These are phyloP conservation scores for Pseudomyrmex cubaensis DNA, from an alignment of 1,140 invertebrate species.

Conservation along the genomic window DNA sequence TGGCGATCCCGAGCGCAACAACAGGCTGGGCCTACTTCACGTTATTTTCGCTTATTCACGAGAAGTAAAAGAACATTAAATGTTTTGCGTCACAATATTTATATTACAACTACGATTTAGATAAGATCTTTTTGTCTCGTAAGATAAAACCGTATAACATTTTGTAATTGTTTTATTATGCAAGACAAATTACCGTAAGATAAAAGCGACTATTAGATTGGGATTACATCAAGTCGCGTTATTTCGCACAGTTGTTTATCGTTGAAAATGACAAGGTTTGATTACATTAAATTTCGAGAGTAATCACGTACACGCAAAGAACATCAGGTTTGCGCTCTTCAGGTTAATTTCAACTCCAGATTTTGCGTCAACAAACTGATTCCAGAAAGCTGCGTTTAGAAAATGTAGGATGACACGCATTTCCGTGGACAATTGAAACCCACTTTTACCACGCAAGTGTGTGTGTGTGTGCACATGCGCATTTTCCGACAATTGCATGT, in stretches of 20 bases:
- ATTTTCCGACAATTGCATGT: slow-evolving; percentile 15
- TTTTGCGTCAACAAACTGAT: not conserved
- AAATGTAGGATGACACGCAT: slow-evolving; percentile 23
- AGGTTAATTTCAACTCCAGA: not conserved
- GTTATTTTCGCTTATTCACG: not conserved
- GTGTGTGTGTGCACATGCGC: not conserved
- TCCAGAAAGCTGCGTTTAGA: not conserved
- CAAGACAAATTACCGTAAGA: too few relatives aligned
- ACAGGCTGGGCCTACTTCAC: not conserved
- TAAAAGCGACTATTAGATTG: too few relatives aligned
- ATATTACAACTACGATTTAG: not conserved
- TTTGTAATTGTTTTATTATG: too few relatives aligned
- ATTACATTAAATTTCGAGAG: not conserved
- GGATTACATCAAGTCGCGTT: too few relatives aligned
- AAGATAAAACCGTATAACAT: too few relatives aligned
- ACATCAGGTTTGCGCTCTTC: not conserved
- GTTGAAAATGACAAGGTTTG: not conserved
- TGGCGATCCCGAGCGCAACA: not conserved
- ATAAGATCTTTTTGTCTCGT: not conserved
- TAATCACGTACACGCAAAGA: not conserved
- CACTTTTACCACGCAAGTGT: slow-evolving; percentile 5
- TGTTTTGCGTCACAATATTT: not conserved
- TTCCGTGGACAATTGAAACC: slow-evolving; percentile 8
- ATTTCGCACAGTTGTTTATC: too few relatives aligned
- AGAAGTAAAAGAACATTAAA: not conserved